Conservation (phyloP, 23 tunicate genomes). For the Aplidium turbinatum region DNA sequence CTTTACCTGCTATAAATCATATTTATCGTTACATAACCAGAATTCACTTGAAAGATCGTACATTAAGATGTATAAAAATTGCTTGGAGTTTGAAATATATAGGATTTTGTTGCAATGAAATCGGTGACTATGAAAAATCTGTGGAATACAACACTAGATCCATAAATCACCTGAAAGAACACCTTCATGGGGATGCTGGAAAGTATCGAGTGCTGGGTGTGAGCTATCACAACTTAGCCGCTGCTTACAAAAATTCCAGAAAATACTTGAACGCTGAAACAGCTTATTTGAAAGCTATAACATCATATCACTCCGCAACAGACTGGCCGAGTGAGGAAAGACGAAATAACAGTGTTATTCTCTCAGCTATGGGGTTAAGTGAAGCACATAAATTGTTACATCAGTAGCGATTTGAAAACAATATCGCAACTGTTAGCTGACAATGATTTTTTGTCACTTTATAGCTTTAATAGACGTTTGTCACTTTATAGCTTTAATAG, state of each 20-base stretch:
- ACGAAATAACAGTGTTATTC: constrained; percentile 6
- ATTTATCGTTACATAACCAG: constrained; percentile 7
- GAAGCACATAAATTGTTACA: constrained; percentile 13
- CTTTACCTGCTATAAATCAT: neutral
- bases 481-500: too few species aligned
- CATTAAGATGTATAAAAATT: constrained; percentile 7
- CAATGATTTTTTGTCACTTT: too few species aligned
- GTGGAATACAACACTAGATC: neutral
- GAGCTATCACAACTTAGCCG: constrained; percentile 27
- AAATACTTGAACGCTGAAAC: neutral
- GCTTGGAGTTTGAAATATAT: constrained; percentile 31
- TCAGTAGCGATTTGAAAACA: neutral
- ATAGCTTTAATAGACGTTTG: too few species aligned
- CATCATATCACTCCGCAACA: neutral
- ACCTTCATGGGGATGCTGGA: neutral
- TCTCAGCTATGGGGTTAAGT: neutral
- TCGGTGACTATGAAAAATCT: constrained; percentile 18
- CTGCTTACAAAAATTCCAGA: constrained; percentile 9
- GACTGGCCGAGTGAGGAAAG: constrained; percentile 7
- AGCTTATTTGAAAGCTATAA: constrained; percentile 8
- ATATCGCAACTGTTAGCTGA: too few species aligned
- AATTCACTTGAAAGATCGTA: neutral
- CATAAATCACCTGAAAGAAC: neutral
- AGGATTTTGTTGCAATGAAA: constrained; percentile 25
- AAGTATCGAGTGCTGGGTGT: constrained; percentile 20